These are phyloP conservation scores for Drosophila dunni DNA, from an alignment of 1,140 invertebrate species.

Conservation along the genomic window DNA sequence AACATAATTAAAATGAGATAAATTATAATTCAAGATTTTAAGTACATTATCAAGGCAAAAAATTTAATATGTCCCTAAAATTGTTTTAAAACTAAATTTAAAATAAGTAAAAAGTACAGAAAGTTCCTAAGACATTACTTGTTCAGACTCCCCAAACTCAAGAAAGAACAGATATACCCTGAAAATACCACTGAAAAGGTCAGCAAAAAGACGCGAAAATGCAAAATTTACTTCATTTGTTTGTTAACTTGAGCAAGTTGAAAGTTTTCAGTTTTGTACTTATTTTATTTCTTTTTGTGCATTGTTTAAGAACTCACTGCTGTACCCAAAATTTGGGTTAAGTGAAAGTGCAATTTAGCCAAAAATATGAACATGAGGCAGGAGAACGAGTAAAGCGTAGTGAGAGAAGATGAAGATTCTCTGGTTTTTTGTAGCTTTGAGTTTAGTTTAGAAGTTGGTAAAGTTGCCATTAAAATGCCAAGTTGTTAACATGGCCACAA, in stretches of 20 bases:
- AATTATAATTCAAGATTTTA: too few relatives aligned
- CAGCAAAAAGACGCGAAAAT: constrained; percentile 40
- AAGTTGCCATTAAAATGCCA: constrained; percentile 44
- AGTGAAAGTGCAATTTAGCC: constrained; percentile 59
- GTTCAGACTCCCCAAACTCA: not conserved
- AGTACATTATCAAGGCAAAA: too few relatives aligned
- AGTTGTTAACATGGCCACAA: constrained; percentile 70
- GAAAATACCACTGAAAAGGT: not conserved
- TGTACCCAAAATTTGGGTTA: constrained; percentile 48
- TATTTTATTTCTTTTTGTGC: constrained; percentile 23
- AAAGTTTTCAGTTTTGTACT: constrained; percentile 51
- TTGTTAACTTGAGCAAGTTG: constrained; percentile 42
- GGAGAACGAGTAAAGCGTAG: not conserved
- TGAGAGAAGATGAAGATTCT: not conserved
- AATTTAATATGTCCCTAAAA: too few relatives aligned
- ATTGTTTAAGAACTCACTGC: constrained; percentile 40
- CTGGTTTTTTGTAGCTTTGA: constrained; percentile 1
- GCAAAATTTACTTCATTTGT: constrained; percentile 53
- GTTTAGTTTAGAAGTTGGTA: constrained; percentile 16
- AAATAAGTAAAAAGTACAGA: too few relatives aligned
- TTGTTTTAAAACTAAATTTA: not conserved
- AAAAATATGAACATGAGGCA: constrained; percentile 10
- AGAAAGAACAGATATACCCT: not conserved
- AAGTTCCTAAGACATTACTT: too few relatives aligned
- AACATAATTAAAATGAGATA: too few relatives aligned